Evolutionary conservation across 2,888 invertebrate species (phyloP).

Genomic region (Amaurobius ferox): DNA sequence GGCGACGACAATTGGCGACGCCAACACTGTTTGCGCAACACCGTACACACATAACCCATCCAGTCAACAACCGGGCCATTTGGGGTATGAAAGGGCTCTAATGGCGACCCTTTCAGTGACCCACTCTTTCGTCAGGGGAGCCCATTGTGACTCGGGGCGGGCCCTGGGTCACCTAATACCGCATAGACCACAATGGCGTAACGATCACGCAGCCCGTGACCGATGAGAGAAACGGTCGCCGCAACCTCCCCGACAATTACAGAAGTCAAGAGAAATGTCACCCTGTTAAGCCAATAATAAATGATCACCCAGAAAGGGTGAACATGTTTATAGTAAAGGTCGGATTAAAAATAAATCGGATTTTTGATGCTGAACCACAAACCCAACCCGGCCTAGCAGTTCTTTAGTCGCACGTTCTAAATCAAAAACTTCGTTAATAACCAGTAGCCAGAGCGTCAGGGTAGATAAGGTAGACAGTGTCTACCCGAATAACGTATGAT

Average conservation of each 20-base stretch:
- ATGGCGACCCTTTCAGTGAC: slow-evolving; percentile 66
- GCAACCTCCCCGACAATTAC: slow-evolving; percentile 47
- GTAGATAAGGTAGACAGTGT: no score
- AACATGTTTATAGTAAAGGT: no score
- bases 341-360: no score
- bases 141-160: slow-evolving; percentile 52
- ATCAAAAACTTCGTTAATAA: no score
- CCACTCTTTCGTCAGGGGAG: slow-evolving; percentile 45
- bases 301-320: no score
- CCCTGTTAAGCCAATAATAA: background rate
- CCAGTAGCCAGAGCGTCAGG: no score
- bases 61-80: slow-evolving; percentile 64
- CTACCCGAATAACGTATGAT: no score
- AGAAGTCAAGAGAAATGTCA: background rate
- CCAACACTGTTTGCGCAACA: slow-evolving; percentile 60
- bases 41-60: slow-evolving; percentile 19
- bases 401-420: no score
- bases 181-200: slow-evolving; percentile 63
- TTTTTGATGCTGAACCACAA: no score
- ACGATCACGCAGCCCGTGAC: slow-evolving; percentile 42
- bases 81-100: slow-evolving; percentile 50
- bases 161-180: slow-evolving; percentile 66
- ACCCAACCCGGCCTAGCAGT: no score
- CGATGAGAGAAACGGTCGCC: slow-evolving; percentile 39
- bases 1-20: slow-evolving; percentile 65